A percentile compares a stretch with the other conserved stretches of the same genome.
phyloP scores from a whole-genome alignment of 2,797 vertebrate genomes.

The Vultur gryphus region DNA sequence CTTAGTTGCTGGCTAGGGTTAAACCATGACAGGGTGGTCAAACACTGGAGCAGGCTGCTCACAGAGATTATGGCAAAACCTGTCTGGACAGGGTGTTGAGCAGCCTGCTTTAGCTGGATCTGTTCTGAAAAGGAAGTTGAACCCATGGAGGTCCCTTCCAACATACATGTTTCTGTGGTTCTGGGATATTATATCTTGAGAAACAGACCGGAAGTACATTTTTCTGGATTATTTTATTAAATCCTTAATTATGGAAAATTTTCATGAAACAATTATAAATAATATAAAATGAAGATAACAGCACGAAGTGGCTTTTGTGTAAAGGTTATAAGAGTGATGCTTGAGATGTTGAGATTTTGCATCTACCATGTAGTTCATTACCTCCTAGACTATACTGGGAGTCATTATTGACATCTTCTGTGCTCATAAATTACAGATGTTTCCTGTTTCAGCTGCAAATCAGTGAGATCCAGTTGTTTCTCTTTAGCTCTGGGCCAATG shows the following conservation, averaged over 20 bases:
- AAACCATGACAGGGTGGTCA: background rate
- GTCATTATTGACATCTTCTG: background rate
- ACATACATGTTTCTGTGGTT: background rate
- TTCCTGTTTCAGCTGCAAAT: slow-evolving; percentile 52
- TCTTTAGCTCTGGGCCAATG: background rate
- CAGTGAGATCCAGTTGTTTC: slow-evolving; percentile 14
- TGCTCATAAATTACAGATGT: slow-evolving; percentile 41
- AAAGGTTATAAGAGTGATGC: background rate
- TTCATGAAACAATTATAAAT: background rate
- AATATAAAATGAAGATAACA: background rate
- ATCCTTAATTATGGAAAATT: background rate
- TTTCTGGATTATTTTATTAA: background rate
- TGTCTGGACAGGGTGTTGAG: background rate
- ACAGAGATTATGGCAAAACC: background rate
- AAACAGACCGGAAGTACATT: background rate
- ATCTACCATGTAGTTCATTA: background rate
- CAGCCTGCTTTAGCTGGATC: background rate
- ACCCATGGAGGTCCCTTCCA: background rate
- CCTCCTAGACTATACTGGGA: background rate
- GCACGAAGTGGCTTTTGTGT: background rate
- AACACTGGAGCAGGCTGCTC: background rate
- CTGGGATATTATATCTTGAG: background rate
- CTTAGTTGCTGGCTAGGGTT: too few relatives aligned
- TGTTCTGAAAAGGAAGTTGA: background rate
- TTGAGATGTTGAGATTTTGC: background rate